Evolutionary conservation across 2,888 invertebrate genomes (phyloP).

Genomic region (Rhaphigaster nebulosa): DNA sequence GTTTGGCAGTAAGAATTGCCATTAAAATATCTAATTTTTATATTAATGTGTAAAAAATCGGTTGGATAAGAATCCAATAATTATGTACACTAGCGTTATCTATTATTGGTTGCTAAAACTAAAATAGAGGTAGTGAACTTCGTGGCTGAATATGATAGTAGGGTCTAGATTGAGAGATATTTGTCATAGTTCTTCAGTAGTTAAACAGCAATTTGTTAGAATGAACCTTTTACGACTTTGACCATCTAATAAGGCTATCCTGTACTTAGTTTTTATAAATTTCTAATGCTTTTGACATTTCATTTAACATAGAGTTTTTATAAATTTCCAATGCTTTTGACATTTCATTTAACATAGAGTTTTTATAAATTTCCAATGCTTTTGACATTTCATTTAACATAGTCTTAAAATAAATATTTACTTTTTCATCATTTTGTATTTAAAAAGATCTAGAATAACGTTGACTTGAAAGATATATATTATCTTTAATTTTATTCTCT

Average conservation of each 20-base stretch:
- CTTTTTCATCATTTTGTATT: not conserved
- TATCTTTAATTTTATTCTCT: not conserved
- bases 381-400: not conserved
- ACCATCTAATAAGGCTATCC: no score
- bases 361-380: not conserved
- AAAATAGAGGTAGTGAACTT: not conserved
- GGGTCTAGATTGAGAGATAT: not conserved
- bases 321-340: not conserved
- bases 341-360: not conserved
- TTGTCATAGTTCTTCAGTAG: not conserved
- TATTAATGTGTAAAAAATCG: no score
- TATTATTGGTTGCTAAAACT: not conserved
- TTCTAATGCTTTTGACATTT: not conserved
- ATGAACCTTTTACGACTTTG: not conserved
- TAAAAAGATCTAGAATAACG: not conserved
- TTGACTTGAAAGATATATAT: not conserved
- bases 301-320: no score
- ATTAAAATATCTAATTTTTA: not conserved
- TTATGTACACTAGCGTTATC: not conserved
- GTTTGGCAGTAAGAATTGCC: not conserved
- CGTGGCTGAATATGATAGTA: not conserved
- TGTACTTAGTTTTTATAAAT: not conserved
- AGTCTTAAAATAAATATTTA: not conserved
- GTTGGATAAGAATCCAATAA: not conserved
- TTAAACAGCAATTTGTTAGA: not conserved